These are phyloP conservation scores for Rhea americana DNA, from an alignment of 2,113 vertebrate genomes.

Conservation along the genomic window DNA sequence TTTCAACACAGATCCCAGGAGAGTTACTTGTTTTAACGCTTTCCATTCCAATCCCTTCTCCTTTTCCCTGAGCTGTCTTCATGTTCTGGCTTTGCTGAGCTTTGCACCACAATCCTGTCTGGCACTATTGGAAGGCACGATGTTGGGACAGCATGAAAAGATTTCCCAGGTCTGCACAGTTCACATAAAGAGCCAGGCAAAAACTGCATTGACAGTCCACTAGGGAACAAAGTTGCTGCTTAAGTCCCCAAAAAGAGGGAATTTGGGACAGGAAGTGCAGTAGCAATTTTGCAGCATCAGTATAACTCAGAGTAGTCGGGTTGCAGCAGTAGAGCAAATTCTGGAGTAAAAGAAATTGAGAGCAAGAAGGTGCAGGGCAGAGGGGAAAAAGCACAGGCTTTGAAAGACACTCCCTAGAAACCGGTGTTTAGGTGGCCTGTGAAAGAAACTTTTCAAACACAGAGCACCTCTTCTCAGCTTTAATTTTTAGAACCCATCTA, in stretches of 20 bases:
- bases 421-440: neutral
- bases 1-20: neutral
- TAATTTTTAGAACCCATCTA: neutral
- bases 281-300: neutral
- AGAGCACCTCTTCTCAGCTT: neutral
- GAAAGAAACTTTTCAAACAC: neutral
- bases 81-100: neutral
- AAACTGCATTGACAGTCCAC: rapidly evolving
- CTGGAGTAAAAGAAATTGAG: neutral
- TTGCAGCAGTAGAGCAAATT: neutral
- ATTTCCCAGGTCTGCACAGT: neutral
- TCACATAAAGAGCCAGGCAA: neutral
- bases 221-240: neutral
- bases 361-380: neutral
- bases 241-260: neutral
- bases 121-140: neutral
- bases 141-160: neutral
- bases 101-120: neutral
- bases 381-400: neutral
- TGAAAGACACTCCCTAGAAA: neutral
- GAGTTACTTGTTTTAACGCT: neutral
- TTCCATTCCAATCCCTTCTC: neutral
- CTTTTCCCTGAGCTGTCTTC: neutral
- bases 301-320: neutral
- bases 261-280: neutral